Conservation (phyloP, 2,888 invertebrate genomes). For the Eupeodes luniger region DNA sequence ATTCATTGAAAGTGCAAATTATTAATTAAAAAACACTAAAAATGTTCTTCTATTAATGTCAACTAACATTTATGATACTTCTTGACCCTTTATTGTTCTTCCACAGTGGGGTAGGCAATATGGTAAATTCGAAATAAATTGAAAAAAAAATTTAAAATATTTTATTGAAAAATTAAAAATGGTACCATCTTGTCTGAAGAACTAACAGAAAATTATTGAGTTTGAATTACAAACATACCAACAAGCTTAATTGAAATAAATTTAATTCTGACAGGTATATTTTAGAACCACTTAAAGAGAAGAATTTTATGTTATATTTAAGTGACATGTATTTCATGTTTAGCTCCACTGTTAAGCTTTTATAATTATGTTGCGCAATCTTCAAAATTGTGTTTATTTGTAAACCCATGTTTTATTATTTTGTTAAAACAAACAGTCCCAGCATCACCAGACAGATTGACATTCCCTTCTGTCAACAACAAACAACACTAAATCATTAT, state of each 20-base stretch:
- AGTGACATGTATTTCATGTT: too few species aligned
- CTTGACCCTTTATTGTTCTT: constrained; percentile 29
- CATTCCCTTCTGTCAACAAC: neutral
- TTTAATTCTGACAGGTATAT: too few species aligned
- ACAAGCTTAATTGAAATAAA: too few species aligned
- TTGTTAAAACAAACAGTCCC: neutral
- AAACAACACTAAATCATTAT: constrained; percentile 17
- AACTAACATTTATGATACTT: constrained; percentile 55
- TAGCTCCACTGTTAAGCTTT: neutral
- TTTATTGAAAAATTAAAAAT: too few species aligned
- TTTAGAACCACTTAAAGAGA: too few species aligned
- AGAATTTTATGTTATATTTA: too few species aligned
- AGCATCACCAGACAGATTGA: neutral
- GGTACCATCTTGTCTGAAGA: too few species aligned
- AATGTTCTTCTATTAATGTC: constrained; percentile 56
- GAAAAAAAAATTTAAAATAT: too few species aligned
- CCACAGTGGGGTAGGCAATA: neutral
- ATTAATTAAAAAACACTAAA: neutral
- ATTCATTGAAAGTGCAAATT: too few species aligned
- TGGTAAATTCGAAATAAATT: too few species aligned
- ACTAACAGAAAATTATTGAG: too few species aligned
- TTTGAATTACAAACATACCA: too few species aligned
- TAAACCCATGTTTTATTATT: neutral
- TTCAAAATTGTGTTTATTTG: constrained; percentile 36
- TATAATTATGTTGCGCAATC: constrained; percentile 43